Evolutionary conservation across 2,888 invertebrate species (phyloP).

Genomic region (Dynastes maya): DNA sequence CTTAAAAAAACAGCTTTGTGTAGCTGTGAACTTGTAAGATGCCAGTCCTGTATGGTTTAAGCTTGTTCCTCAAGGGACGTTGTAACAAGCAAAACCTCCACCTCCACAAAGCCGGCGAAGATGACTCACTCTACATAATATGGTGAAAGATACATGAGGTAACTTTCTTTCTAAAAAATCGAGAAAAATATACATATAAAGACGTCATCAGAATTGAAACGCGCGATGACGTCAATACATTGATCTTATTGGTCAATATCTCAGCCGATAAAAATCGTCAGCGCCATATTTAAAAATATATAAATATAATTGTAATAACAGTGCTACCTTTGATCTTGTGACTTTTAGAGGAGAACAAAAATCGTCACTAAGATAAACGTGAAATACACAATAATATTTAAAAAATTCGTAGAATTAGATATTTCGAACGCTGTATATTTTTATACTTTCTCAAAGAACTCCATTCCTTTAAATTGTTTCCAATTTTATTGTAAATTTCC

Average conservation of each 20-base stretch:
- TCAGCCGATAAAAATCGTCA: background rate
- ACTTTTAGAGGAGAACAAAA: constrained; percentile 7
- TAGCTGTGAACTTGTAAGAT: too few species aligned
- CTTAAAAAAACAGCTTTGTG: too few species aligned
- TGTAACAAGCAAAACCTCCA: too few species aligned
- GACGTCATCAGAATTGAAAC: too few species aligned
- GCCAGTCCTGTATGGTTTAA: too few species aligned
- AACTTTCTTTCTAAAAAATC: too few species aligned
- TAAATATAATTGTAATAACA: background rate
- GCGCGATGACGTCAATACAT: too few species aligned
- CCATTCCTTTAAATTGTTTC: constrained; percentile 34
- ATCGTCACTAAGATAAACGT: constrained; percentile 5
- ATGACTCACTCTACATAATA: too few species aligned
- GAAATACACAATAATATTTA: constrained; percentile 22
- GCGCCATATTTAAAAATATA: background rate
- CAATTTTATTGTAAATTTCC: constrained; percentile 34
- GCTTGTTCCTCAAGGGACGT: too few species aligned
- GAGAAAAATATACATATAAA: too few species aligned
- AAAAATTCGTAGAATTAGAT: constrained; percentile 25
- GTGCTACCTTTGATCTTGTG: constrained; percentile 5
- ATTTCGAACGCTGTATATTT: constrained; percentile 37
- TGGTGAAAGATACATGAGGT: too few species aligned
- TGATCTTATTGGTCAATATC: background rate
- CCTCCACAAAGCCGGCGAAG: too few species aligned
- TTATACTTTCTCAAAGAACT: constrained; percentile 33